These are phyloP conservation scores for Ciona savignyi DNA, from an alignment of 23 tunicate species.

Conservation along the genomic window DNA sequence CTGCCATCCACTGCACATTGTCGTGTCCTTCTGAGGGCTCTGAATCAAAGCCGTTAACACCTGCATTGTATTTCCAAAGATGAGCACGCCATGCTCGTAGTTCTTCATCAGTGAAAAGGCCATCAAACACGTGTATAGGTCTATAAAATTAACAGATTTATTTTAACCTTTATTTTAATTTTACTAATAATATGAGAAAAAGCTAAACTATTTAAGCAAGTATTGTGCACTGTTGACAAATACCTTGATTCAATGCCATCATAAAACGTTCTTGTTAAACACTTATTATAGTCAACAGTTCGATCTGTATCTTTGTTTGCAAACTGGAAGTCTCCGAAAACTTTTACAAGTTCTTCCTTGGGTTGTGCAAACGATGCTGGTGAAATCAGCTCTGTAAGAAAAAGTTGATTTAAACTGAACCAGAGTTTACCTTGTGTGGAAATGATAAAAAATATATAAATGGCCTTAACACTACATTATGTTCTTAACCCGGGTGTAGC, in stretches of 20 bases:
- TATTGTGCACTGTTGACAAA: too few species aligned
- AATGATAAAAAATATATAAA: too few species aligned
- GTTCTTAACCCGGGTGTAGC: too few species aligned
- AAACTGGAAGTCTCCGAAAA: not conserved
- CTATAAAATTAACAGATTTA: conserved; percentile 16
- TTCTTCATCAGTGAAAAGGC: conserved; percentile 46
- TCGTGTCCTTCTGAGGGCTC: conserved; percentile 60
- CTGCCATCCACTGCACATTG: conserved; percentile 79
- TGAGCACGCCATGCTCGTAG: conserved; percentile 31
- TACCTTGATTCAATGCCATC: not conserved
- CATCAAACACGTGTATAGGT: conserved; percentile 70
- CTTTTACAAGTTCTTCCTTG: not conserved
- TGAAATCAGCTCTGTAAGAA: not conserved
- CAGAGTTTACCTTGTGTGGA: too few species aligned
- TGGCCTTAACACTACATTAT: too few species aligned
- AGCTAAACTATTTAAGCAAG: too few species aligned
- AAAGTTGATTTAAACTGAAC: too few species aligned
- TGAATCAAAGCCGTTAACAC: conserved; percentile 12
- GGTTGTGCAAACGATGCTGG: not conserved
- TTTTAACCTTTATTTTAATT: too few species aligned
- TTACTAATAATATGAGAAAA: too few species aligned
- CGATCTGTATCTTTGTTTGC: not conserved
- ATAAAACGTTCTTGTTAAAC: not conserved
- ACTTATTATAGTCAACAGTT: too few species aligned
- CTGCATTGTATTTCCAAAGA: conserved; percentile 14